Conservation (phyloP, 2,888 invertebrate species). For the Hirtodrosophila cameraria region DNA sequence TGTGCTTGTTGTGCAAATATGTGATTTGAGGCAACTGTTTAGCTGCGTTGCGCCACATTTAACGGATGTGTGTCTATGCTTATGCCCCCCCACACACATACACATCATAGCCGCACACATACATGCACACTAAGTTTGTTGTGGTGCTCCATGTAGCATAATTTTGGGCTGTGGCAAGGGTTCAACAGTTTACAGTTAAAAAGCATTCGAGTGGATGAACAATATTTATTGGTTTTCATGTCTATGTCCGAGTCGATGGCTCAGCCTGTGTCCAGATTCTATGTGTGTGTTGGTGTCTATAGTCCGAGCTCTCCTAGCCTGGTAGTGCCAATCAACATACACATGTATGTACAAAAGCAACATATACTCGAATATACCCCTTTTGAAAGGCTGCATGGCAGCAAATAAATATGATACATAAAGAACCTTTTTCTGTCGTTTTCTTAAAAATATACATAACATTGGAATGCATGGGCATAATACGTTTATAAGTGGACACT, state of each 20-base stretch:
- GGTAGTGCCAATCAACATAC: slow-evolving; percentile 30
- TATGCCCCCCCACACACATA: slow-evolving; percentile 15
- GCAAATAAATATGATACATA: not conserved
- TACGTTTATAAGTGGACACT: no score
- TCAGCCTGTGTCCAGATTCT: slow-evolving; percentile 4
- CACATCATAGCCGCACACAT: slow-evolving; percentile 6
- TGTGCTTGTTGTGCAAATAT: no score
- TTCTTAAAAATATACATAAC: no score
- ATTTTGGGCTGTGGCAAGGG: slow-evolving; percentile 58
- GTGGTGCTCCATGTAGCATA: slow-evolving; percentile 20
- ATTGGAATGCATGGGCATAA: no score
- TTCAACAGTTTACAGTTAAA: slow-evolving; percentile 78
- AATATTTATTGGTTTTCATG: slow-evolving; percentile 80
- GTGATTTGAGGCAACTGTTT: slow-evolving; percentile 8
- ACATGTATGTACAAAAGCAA: not conserved
- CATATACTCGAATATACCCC: no score
- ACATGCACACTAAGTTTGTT: not conserved
- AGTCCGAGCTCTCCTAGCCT: slow-evolving; percentile 36
- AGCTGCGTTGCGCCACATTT: slow-evolving; percentile 21
- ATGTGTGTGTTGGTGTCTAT: slow-evolving; percentile 16
- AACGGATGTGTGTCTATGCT: slow-evolving; percentile 28
- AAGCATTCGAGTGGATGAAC: slow-evolving; percentile 79
- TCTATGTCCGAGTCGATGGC: slow-evolving; percentile 26
- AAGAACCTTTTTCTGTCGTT: not conserved
- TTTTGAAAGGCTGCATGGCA: not conserved